Conservation (phyloP, 2,113 vertebrate species). For the Mirza zaza region DNA sequence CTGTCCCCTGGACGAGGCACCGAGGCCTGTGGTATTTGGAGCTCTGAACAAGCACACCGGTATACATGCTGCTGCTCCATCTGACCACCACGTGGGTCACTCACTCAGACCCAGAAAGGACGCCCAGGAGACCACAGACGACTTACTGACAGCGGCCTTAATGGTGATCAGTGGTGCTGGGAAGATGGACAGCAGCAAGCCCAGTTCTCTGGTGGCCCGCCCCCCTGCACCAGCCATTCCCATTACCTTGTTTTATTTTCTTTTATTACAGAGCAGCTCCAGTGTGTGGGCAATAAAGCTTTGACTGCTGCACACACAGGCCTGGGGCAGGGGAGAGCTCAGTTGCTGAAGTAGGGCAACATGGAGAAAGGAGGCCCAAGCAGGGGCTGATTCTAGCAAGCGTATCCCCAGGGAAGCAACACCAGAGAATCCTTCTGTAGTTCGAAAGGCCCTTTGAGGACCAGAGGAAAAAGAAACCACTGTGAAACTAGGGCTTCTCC, state of each 20-base stretch:
- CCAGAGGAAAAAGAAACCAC: not conserved
- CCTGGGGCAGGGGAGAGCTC: not conserved
- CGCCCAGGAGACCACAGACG: not conserved
- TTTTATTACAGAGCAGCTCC: constrained; percentile 30
- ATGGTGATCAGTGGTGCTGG: not conserved
- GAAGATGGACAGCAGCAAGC: not conserved
- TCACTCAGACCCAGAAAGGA: constrained; percentile 32
- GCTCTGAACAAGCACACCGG: not conserved
- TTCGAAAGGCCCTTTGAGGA: constrained; percentile 44
- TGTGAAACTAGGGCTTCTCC: not conserved
- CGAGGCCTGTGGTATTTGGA: not conserved
- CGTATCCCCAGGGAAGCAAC: not conserved
- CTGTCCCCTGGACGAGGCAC: not conserved
- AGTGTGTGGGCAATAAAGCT: constrained; percentile 23
- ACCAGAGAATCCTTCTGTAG: not conserved
- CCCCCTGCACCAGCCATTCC: constrained; percentile 24
- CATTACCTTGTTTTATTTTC: constrained; percentile 58
- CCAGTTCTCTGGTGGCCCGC: not conserved
- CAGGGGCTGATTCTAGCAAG: not conserved
- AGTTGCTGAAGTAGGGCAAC: not conserved
- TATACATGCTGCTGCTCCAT: not conserved
- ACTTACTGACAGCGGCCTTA: constrained; percentile 2
- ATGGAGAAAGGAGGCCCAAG: not conserved
- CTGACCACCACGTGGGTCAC: not conserved
- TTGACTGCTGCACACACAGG: constrained; percentile 28